Conservation (phyloP, 2,888 invertebrate genomes). For the Lepas anatifera region DNA sequence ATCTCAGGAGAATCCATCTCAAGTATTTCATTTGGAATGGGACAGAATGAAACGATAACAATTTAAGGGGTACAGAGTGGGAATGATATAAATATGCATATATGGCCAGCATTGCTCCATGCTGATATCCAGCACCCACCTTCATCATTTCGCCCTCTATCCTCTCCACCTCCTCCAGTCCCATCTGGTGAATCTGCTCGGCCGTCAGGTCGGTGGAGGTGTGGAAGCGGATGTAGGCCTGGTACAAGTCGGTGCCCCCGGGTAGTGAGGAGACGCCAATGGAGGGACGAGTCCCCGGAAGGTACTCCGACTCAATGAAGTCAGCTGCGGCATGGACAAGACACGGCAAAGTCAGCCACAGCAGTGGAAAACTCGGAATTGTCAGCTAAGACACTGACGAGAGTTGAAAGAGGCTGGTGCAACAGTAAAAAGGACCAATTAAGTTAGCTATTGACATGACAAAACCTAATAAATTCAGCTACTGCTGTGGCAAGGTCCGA, state of each 20-base stretch:
- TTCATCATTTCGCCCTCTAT: constrained; percentile 28
- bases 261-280: background rate
- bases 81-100: too few species aligned
- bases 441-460: background rate
- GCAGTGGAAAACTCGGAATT: background rate
- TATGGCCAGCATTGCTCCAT: too few species aligned
- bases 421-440: background rate
- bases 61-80: too few species aligned
- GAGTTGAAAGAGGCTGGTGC: background rate
- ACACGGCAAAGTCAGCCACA: background rate
- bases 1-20: background rate
- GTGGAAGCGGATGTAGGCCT: constrained; percentile 28
- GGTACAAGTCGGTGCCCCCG: background rate
- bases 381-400: background rate
- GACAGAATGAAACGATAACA: background rate
- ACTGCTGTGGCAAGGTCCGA: too few species aligned
- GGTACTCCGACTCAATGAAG: background rate
- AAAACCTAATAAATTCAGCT: too few species aligned
- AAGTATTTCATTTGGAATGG: background rate
- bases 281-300: background rate
- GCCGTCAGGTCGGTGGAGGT: constrained; percentile 30
- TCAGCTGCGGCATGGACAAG: too few species aligned
- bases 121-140: too few species aligned
- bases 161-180: constrained; percentile 30
- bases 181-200: constrained; percentile 31